Evolutionary conservation across 23 tunicate genomes (phyloP).

Genomic region (Diplosoma virens): DNA sequence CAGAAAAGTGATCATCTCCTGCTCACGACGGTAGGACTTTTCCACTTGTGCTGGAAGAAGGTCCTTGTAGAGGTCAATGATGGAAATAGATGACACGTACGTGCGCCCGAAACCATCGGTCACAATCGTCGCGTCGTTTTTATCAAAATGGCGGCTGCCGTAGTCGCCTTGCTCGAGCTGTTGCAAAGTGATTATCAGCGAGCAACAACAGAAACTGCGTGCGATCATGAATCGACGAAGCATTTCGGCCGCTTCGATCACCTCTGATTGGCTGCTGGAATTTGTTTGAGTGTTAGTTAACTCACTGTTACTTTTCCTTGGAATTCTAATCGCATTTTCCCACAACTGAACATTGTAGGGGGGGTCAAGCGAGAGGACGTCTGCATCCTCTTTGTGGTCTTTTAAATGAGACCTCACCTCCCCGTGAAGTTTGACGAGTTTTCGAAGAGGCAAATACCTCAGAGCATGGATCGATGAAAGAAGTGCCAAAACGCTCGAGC

Average conservation of each 20-base stretch:
- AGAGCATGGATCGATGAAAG: constrained; percentile 35
- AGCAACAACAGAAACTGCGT: constrained; percentile 60
- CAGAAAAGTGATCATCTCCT: background rate
- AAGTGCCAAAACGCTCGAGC: constrained; percentile 28
- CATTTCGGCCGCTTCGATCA: background rate
- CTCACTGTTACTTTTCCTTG: background rate
- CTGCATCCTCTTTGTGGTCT: constrained; percentile 19
- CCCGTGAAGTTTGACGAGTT: constrained; percentile 14
- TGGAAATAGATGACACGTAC: constrained; percentile 35
- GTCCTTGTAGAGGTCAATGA: constrained; percentile 65
- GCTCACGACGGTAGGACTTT: constrained; percentile 29
- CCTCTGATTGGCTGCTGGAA: background rate
- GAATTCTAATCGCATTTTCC: constrained; percentile 15
- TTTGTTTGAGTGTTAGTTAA: background rate
- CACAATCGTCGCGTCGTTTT: background rate
- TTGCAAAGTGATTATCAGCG: constrained; percentile 54
- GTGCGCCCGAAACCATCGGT: constrained; percentile 31
- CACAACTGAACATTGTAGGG: constrained; percentile 37
- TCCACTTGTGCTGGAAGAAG: constrained; percentile 36
- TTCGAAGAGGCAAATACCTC: constrained; percentile 37
- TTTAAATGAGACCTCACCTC: constrained; percentile 6
- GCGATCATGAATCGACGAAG: constrained; percentile 44
- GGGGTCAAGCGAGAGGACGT: constrained; percentile 22
- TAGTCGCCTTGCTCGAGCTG: background rate
- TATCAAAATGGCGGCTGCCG: background rate